phyloP scores from a whole-genome alignment of 2,113 vertebrate genomes.

The Heliornis fulica region DNA sequence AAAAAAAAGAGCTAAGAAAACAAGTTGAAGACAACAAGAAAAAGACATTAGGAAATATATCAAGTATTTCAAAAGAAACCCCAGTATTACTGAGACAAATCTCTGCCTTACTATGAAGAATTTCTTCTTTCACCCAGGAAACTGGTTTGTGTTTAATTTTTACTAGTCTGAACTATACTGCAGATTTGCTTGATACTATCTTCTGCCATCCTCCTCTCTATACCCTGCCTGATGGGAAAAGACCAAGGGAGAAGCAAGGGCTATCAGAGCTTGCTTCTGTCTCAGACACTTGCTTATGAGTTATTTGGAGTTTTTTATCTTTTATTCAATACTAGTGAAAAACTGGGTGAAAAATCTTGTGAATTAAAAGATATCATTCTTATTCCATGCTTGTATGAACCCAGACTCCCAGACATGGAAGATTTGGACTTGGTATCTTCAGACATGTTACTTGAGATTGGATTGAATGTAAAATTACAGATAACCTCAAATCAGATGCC shows the following conservation, averaged over 20 bases:
- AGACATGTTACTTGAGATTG: neutral
- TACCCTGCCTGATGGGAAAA: neutral
- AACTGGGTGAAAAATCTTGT: neutral
- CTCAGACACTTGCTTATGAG: neutral
- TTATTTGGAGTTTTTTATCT: neutral
- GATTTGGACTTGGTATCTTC: neutral
- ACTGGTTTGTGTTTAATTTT: neutral
- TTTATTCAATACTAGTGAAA: neutral
- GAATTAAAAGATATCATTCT: neutral
- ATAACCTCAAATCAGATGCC: neutral
- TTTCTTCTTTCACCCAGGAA: neutral
- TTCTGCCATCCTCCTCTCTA: neutral
- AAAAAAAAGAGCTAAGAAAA: neutral
- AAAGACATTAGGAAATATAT: neutral
- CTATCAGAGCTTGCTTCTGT: neutral
- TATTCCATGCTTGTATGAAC: neutral
- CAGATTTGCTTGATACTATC: neutral
- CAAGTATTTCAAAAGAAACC: neutral
- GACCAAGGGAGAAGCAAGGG: rapidly evolving
- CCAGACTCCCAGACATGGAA: neutral
- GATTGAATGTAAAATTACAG: neutral
- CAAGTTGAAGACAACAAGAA: neutral
- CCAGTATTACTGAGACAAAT: neutral
- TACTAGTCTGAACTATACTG: neutral
- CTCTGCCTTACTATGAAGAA: neutral